Evolutionary conservation across 1,140 invertebrate species (phyloP).

Genomic region (Lasaia peninsularis): DNA sequence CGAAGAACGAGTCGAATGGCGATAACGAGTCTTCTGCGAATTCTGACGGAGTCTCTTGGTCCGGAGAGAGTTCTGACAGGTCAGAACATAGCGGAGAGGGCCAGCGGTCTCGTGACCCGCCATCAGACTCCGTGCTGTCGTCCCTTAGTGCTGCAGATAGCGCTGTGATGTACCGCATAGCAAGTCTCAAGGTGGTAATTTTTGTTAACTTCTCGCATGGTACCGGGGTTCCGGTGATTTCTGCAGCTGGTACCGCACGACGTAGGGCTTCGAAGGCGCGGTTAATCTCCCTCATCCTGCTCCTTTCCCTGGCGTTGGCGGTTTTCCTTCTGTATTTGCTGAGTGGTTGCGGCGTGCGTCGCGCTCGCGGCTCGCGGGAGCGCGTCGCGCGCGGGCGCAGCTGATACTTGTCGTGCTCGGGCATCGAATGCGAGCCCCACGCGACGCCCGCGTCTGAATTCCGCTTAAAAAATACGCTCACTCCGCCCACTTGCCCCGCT

Average conservation of each 20-base stretch:
- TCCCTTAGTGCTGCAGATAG: slow-evolving; percentile 67
- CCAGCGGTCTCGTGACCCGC: slow-evolving; percentile 48
- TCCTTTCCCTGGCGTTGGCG: slow-evolving; percentile 91
- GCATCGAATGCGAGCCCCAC: slow-evolving; percentile 64
- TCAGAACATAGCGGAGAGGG: slow-evolving; percentile 67
- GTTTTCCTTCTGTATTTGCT: slow-evolving; percentile 94
- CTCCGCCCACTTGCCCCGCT: slow-evolving; percentile 64
- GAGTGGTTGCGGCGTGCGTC: slow-evolving; percentile 82
- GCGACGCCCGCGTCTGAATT: slow-evolving; percentile 55
- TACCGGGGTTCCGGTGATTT: slow-evolving; percentile 66
- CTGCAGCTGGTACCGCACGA: slow-evolving; percentile 83
- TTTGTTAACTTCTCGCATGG: slow-evolving; percentile 90
- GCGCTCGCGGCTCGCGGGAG: slow-evolving; percentile 54
- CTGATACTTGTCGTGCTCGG: slow-evolving; percentile 74
- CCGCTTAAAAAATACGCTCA: slow-evolving; percentile 69
- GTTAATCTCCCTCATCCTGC: slow-evolving; percentile 93
- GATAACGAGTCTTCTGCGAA: slow-evolving; percentile 71
- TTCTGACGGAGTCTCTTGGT: slow-evolving; percentile 56
- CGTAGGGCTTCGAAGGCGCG: slow-evolving; percentile 89
- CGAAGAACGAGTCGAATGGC: slow-evolving; percentile 72
- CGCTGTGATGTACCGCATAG: slow-evolving; percentile 91
- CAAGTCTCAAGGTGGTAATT: slow-evolving; percentile 90
- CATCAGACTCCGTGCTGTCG: slow-evolving; percentile 33
- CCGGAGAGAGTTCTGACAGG: slow-evolving; percentile 61
- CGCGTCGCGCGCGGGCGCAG: slow-evolving; percentile 68